phyloP scores from a whole-genome alignment of 64 coral and sea anemone genomes.

The Pocillopora verrucosa region DNA sequence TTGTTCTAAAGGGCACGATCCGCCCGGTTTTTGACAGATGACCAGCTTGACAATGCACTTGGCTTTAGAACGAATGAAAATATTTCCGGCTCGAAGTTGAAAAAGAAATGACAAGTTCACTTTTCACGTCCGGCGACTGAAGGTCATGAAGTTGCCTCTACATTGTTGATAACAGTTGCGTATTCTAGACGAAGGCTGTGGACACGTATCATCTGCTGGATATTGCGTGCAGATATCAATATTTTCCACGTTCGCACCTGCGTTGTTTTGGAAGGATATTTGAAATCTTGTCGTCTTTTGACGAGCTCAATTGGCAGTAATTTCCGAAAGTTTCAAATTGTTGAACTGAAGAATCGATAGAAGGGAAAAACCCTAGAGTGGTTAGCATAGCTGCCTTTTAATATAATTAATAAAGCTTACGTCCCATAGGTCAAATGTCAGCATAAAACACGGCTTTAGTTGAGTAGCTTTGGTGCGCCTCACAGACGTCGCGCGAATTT shows the following conservation, averaged over 20 bases:
- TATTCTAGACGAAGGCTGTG: background rate
- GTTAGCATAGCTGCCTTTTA: background rate
- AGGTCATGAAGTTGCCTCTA: background rate
- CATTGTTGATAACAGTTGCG: background rate
- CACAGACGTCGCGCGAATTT: slow-evolving; percentile 12
- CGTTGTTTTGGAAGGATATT: background rate
- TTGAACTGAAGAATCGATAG: background rate
- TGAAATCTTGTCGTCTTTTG: background rate
- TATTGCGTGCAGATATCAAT: slow-evolving; percentile 11
- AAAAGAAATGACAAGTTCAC: background rate
- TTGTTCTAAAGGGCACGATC: background rate
- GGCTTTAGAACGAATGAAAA: slow-evolving; percentile 19
- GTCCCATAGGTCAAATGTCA: slow-evolving; percentile 38
- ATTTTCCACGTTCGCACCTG: background rate
- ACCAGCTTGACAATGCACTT: slow-evolving; percentile 5
- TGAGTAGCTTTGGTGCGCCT: slow-evolving; percentile 17
- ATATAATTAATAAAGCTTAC: slow-evolving; percentile 37
- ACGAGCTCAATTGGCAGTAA: background rate
- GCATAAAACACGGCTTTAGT: slow-evolving; percentile 33
- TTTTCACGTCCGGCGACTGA: background rate
- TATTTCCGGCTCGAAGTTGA: slow-evolving; percentile 15
- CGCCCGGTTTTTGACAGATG: slow-evolving; percentile 8
- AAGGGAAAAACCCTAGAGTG: background rate
- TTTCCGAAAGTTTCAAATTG: slow-evolving; percentile 5
- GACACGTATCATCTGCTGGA: background rate